Conservation (phyloP, 2,113 vertebrate genomes). For the Addax nasomaculatus region DNA sequence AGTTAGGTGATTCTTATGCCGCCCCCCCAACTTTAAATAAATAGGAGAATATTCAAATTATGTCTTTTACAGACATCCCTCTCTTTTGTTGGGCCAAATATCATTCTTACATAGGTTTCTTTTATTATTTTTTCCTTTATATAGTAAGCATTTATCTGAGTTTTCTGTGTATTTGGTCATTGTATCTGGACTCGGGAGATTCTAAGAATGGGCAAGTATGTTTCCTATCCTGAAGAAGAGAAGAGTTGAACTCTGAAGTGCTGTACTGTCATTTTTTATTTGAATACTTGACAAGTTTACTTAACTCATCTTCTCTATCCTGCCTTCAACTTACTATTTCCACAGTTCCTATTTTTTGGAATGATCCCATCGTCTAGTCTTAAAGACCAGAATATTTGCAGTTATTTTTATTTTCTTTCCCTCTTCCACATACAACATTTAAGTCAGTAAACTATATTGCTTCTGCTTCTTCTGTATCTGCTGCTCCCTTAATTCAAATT, state of each 20-base stretch:
- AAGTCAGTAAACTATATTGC: background rate
- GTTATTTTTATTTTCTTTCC: background rate
- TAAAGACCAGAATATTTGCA: background rate
- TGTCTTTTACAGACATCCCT: background rate
- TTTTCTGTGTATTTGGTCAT: background rate
- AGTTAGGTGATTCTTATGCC: background rate
- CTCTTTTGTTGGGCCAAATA: background rate
- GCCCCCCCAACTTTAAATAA: background rate
- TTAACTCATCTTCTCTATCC: background rate
- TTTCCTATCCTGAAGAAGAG: background rate
- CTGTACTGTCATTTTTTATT: background rate
- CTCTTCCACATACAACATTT: background rate
- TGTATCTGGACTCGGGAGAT: background rate
- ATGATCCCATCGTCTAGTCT: background rate
- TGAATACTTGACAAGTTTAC: background rate
- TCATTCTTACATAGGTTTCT: background rate
- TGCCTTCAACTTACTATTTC: background rate
- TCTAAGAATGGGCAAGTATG: background rate
- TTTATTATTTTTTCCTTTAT: background rate
- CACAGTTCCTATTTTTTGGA: background rate
- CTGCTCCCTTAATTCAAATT: background rate
- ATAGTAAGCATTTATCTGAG: slow-evolving; percentile 2
- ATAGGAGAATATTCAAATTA: background rate
- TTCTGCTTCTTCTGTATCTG: background rate
- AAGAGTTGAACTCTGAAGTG: background rate